These are phyloP conservation scores for Pantala flavescens DNA, from an alignment of 1,140 invertebrate genomes.

Conservation along the genomic window DNA sequence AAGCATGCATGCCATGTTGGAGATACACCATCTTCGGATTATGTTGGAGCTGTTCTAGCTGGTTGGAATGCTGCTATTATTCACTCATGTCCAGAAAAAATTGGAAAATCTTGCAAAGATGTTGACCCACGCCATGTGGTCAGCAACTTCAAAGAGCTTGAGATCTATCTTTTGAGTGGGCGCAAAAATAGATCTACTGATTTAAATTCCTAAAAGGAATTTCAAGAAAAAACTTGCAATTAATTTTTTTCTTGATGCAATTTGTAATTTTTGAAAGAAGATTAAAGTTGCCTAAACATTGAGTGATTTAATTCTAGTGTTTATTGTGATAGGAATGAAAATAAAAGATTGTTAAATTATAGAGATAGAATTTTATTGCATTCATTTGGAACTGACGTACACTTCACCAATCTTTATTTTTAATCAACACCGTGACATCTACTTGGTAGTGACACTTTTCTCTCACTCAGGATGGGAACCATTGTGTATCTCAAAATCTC, in stretches of 20 bases:
- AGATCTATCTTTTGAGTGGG: not conserved
- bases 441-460: not conserved
- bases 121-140: not conserved
- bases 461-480: not conserved
- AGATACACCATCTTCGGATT: slow-evolving; percentile 64
- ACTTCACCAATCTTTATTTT: not conserved
- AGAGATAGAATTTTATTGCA: slow-evolving; percentile 25
- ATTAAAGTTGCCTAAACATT: too few relatives aligned
- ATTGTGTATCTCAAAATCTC: too few relatives aligned
- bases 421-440: not conserved
- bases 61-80: slow-evolving; percentile 55
- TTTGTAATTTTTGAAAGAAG: too few relatives aligned
- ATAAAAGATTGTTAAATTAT: slow-evolving; percentile 17
- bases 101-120: not conserved
- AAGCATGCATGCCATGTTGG: slow-evolving; percentile 70
- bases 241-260: too few relatives aligned
- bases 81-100: not conserved
- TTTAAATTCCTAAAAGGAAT: too few relatives aligned
- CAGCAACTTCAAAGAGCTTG: not conserved
- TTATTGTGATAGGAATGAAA: too few relatives aligned
- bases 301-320: too few relatives aligned
- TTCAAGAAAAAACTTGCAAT: too few relatives aligned
- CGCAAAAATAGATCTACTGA: too few relatives aligned
- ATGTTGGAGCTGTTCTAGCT: slow-evolving; percentile 55
- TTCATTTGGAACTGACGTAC: slow-evolving; percentile 21